Base-by-base conservation (phyloP, 2,888 invertebrate genomes). In the Tipula confusa region DNA sequence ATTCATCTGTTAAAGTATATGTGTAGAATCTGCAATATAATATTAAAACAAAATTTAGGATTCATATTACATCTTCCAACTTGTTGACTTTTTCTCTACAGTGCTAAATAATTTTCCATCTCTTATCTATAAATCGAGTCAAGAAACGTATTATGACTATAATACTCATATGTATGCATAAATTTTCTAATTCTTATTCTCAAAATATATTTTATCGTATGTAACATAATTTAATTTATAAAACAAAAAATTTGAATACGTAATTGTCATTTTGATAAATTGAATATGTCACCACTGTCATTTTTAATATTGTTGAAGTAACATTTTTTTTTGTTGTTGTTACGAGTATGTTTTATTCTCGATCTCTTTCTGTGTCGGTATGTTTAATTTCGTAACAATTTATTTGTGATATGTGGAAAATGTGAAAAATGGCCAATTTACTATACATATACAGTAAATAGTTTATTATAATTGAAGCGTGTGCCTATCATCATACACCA, bases 391-490 rank as follows among this genome's bases (percentile, higher is more conserved):
- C 24, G 9, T 64, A 64, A 64, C 9, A 64, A 24, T 64, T 64
- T 64, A 64, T 64, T 64, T 64, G n/a, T n/a, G n/a, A n/a, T 64
- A 64, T 7, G 3, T 24, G 64, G 64, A 64, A 64, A 64, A 64
- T 64, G 64, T 9, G 64, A 64, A 64, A 64, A 64, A 64, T 64
- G 64, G 64, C 24, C 64, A 64, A 64, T 64, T 64, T 64, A 64
- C 24, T 4, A n/a, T n/a, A n/a, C n/a, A n/a, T n/a, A n/a, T n/a
- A 43, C 9, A 24, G 64, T 64, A 64, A 64, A 64, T 64, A 64
- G 18, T 15, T 13, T 24, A 64, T 64, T 64, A 64, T 24, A 64
- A 24, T 64, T 24, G 24, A 64, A 64, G 64, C 64, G 64, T 64
- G 64, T 64, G 64, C 11, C 24, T 64, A 64, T 24, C 24, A 64